phyloP scores from a whole-genome alignment of 2,888 invertebrate genomes.

The Xestia rhomboidea region DNA sequence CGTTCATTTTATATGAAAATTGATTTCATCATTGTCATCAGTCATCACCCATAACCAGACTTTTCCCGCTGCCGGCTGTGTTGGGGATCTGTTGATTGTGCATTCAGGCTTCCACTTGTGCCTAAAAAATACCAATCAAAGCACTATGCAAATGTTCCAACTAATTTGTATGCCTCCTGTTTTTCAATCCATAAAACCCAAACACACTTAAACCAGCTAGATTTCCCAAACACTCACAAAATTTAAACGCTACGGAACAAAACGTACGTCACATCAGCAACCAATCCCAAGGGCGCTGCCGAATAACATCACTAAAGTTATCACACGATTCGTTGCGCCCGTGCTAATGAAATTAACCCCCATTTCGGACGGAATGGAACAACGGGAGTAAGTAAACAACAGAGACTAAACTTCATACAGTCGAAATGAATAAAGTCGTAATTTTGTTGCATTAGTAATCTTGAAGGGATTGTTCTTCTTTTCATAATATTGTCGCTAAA shows the following conservation, averaged over 20 bases:
- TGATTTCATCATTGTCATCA: not conserved
- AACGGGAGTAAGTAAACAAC: conserved; percentile 19
- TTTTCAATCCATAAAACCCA: conserved; percentile 12
- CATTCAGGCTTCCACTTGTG: not conserved
- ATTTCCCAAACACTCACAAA: conserved; percentile 39
- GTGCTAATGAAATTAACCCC: conserved; percentile 90
- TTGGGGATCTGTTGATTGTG: not conserved
- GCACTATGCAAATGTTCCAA: not conserved
- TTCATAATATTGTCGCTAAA: not conserved
- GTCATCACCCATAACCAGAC: not conserved
- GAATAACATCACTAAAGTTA: conserved; percentile 89
- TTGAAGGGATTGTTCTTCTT: not conserved
- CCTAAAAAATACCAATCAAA: not conserved
- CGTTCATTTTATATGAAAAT: not conserved
- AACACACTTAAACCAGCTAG: conserved; percentile 13
- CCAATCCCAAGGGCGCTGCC: conserved; percentile 84
- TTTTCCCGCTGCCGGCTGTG: not conserved
- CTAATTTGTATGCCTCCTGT: not conserved
- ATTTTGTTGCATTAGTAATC: not conserved
- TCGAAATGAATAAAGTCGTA: not conserved
- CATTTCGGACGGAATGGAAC: conserved; percentile 77
- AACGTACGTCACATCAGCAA: conserved; percentile 78
- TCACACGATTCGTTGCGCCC: conserved; percentile 90
- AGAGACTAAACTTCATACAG: conserved; percentile 15
- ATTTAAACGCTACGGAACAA: conserved; percentile 62